Percentiles rank a stretch among this genome's conserved stretches.
Conservation (phyloP, 2,888 invertebrate species). For the Ecdyonurus torrentis region DNA sequence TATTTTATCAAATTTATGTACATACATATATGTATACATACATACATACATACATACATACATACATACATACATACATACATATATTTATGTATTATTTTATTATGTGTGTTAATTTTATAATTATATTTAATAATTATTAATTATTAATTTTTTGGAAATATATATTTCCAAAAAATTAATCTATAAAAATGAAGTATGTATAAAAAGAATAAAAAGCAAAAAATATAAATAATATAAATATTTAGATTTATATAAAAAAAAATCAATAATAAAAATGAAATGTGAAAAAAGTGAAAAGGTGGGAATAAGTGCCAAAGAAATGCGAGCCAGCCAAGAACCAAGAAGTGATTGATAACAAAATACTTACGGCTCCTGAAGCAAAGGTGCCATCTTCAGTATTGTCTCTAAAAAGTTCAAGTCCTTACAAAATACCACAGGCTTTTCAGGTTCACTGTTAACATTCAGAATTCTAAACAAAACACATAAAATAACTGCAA, state of each 20-base stretch:
- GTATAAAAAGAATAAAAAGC: background rate
- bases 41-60: background rate
- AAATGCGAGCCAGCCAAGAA: too few species aligned
- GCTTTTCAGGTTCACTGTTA: slow-evolving; percentile 64
- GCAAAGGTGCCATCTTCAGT: slow-evolving; percentile 58
- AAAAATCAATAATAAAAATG: background rate
- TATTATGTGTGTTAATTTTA: background rate
- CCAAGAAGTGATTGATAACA: slow-evolving; percentile 2
- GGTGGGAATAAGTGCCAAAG: too few species aligned
- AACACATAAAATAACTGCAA: slow-evolving; percentile 68
- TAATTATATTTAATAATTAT: background rate
- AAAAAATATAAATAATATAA: background rate
- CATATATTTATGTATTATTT: background rate
- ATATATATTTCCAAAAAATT: background rate
- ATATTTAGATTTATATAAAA: background rate
- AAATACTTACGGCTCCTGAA: slow-evolving; percentile 66
- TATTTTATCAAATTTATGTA: too few species aligned
- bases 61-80: background rate
- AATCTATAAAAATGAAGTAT: background rate
- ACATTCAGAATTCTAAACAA: slow-evolving; percentile 72
- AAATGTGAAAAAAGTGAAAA: too few species aligned
- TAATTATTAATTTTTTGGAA: background rate
- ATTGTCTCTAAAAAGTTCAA: slow-evolving; percentile 58
- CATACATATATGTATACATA: too few species aligned
- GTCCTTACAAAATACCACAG: slow-evolving; percentile 59